Base-by-base conservation (phyloP, 2,797 vertebrate genomes). In the Decapterus maruadsi region DNA sequence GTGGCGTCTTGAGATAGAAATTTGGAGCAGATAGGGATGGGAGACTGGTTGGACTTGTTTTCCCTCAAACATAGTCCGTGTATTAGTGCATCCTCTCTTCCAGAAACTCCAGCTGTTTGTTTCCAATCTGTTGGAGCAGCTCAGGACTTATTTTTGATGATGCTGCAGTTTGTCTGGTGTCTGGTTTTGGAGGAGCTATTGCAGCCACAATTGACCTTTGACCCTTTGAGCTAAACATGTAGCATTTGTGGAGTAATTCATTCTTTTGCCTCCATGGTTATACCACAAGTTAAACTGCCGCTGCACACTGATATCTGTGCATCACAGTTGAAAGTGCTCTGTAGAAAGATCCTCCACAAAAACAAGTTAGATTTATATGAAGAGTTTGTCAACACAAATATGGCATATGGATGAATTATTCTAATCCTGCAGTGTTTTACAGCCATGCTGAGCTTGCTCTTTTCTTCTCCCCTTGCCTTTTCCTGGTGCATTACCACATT, bases 21-120 rank as follows among this genome's bases (percentile, higher is more conserved):
- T 40, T 1, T 54, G 59, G 20, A 65, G 13, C 58, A 20, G 59
- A 36, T 14, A 4, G 54, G 54, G 56, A 67, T 51, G 57, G 68
- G 36, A 73, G 72, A 76, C 82, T 46, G 71, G 81, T 82, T 57
- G 55, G 60, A 77, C 80, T 70, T 29, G 72, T 78, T 79, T 62
- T 71, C 22, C 58, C 50, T 34, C 19, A 38, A 10, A 58, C 34
- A 11, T 20, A 1, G 12, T 54, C 11, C 63, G 2, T 67, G 3
- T 22, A 2, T 62, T 7, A 3, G 10, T 59, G 31, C 12, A 51
- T 72, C 58, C 12, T 55, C 4, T 4, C 34, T 0, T 56, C 8
- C 43, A 46, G 8, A 53, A 67, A 34, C 14, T 8, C 9, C 12
- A 2, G 12, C 42, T 4, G 38, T 26, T 8, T 14, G 20, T 36